phyloP scores from a whole-genome alignment of 2,113 vertebrate genomes.

The Channa maculata region DNA sequence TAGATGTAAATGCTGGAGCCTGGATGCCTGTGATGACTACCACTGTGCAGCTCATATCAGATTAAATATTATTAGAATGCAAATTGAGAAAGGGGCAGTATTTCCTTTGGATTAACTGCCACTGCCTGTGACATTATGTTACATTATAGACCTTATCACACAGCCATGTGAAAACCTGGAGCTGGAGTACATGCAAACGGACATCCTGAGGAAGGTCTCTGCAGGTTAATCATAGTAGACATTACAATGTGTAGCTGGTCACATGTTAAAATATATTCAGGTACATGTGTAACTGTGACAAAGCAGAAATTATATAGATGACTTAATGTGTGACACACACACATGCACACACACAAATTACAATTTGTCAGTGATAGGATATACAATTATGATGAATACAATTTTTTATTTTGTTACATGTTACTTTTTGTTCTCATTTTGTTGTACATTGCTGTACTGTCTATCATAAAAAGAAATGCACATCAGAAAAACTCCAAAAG shows the following conservation, averaged over 20 bases:
- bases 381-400: not conserved
- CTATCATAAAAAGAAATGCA: not conserved
- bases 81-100: conserved; percentile 80
- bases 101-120: conserved; percentile 79
- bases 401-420: not conserved
- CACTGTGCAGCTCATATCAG: conserved; percentile 64
- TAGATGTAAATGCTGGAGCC: conserved; percentile 37
- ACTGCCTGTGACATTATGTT: conserved; percentile 69
- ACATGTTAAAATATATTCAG: conserved; percentile 64
- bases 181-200: conserved; percentile 41
- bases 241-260: conserved; percentile 66
- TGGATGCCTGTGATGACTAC: conserved; percentile 62
- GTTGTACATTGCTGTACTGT: not conserved
- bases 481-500: not conserved
- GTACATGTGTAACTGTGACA: conserved; percentile 60
- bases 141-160: conserved; percentile 65
- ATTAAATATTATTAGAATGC: conserved; percentile 80
- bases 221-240: conserved; percentile 56
- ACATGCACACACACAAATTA: conserved; percentile 22
- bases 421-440: not conserved
- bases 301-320: conserved; percentile 54
- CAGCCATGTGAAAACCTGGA: conserved; percentile 51
- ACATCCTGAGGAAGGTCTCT: conserved; percentile 42
- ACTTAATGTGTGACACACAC: conserved; percentile 25
- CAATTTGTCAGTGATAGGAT: conserved; percentile 3